Conservation (phyloP, 2,113 vertebrate genomes). For the Ovis aries region DNA sequence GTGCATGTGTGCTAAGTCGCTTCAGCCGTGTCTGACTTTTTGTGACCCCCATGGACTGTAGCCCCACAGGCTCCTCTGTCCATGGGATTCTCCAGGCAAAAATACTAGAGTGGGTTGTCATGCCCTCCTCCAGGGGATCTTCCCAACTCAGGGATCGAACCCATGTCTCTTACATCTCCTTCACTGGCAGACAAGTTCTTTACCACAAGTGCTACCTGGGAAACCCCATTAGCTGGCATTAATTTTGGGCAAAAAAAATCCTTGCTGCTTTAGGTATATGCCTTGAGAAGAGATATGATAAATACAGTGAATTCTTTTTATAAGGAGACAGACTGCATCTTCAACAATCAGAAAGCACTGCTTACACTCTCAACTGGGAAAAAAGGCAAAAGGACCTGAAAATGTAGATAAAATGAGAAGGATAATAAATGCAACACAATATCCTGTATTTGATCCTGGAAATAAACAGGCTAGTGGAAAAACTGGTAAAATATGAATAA, state of each 20-base stretch:
- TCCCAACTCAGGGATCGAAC: background rate
- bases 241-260: background rate
- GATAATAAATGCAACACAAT: background rate
- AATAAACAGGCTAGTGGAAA: background rate
- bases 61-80: background rate
- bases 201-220: background rate
- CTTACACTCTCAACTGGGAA: background rate
- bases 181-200: background rate
- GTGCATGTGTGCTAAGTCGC: background rate
- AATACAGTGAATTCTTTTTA: background rate
- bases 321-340: background rate
- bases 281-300: background rate
- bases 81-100: background rate
- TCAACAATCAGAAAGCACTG: background rate
- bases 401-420: background rate
- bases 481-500: background rate
- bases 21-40: background rate
- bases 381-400: background rate
- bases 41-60: background rate
- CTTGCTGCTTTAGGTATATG: background rate
- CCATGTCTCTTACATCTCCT: background rate
- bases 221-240: background rate
- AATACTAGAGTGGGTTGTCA: background rate
- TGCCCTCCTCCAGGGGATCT: background rate
- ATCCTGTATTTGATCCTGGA: background rate